Evolutionary conservation across 2,888 invertebrate genomes (phyloP).

Genomic region (Aphodius sticticus): DNA sequence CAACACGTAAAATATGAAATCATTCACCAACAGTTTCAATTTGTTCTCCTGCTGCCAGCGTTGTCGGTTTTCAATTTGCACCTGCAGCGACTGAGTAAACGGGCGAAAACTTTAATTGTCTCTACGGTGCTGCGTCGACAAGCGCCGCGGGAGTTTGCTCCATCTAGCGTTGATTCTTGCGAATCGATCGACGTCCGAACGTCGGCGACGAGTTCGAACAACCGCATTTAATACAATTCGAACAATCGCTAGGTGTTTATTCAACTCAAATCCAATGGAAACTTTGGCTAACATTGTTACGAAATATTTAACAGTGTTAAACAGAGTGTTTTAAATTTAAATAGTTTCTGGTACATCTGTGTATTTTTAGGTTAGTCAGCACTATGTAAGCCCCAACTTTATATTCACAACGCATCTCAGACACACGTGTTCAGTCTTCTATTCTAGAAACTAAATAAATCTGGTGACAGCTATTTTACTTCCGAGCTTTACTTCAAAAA

Average conservation of each 20-base stretch:
- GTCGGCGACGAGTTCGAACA: not conserved
- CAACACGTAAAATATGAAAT: not conserved
- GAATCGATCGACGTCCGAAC: not conserved
- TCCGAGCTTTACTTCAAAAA: too few species aligned
- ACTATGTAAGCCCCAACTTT: too few species aligned
- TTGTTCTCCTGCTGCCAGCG: not conserved
- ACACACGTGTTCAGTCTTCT: too few species aligned
- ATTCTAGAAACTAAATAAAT: too few species aligned
- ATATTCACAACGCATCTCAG: too few species aligned
- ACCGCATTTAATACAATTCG: not conserved
- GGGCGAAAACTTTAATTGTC: not conserved
- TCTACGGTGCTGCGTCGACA: conserved; percentile 4
- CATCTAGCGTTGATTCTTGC: not conserved
- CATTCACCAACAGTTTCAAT: not conserved
- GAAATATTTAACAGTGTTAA: too few species aligned
- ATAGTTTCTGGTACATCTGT: too few species aligned
- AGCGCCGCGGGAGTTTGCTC: not conserved
- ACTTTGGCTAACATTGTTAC: too few species aligned
- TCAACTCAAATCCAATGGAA: not conserved
- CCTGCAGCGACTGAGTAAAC: not conserved
- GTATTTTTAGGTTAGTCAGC: too few species aligned
- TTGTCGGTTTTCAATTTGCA: not conserved
- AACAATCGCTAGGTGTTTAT: not conserved
- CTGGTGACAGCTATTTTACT: too few species aligned
- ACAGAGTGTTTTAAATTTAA: too few species aligned